phyloP scores from a whole-genome alignment of 2,888 invertebrate genomes.

The Harmothoe impar region DNA sequence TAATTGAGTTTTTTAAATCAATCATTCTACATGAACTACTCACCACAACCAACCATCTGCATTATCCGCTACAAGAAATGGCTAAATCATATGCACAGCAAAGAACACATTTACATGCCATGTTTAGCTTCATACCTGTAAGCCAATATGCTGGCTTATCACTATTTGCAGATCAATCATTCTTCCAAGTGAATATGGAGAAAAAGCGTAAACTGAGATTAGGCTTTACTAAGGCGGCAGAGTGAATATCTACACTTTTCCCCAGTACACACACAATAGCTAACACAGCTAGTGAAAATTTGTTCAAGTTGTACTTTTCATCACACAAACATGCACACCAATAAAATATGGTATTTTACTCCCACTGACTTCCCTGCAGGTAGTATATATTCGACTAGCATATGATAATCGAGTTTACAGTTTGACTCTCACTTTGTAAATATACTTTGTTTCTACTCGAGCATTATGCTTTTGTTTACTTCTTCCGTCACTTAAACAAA shows the following conservation, averaged over 20 bases:
- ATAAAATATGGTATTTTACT: neutral
- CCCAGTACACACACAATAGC: neutral
- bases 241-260: neutral
- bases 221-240: neutral
- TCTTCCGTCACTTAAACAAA: too few relatives aligned
- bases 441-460: neutral
- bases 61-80: too few relatives aligned
- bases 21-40: too few relatives aligned
- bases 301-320: neutral
- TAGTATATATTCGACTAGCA: constrained; percentile 2
- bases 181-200: neutral
- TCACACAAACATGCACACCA: neutral
- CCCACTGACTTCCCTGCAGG: constrained; percentile 2
- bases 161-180: neutral
- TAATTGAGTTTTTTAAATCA: neutral
- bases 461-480: neutral
- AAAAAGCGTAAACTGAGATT: constrained; percentile 19
- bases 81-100: too few relatives aligned
- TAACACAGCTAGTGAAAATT: neutral
- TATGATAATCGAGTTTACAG: neutral
- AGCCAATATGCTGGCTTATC: too few relatives aligned
- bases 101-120: too few relatives aligned
- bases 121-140: too few relatives aligned
- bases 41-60: too few relatives aligned
- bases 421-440: neutral